phyloP scores from a whole-genome alignment of 2,797 vertebrate species.

The Huso huso region DNA sequence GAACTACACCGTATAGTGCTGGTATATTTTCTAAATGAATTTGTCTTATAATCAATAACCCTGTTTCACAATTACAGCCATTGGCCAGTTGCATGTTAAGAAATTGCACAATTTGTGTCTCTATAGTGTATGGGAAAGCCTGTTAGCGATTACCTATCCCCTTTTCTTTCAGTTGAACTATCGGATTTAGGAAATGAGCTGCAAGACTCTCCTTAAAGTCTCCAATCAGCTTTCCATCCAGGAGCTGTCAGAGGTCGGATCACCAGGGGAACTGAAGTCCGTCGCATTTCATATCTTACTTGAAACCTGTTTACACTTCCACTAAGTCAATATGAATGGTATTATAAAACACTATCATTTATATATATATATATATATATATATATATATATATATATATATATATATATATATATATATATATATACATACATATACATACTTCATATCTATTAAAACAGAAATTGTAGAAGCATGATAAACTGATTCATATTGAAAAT shows the following conservation, averaged over 20 bases:
- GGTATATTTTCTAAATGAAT: too few relatives aligned
- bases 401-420: neutral
- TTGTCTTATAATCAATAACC: too few relatives aligned
- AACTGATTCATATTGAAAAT: neutral
- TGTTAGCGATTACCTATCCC: too few relatives aligned
- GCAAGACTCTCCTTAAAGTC: slow-evolving; percentile 18
- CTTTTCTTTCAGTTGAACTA: slow-evolving; percentile 17
- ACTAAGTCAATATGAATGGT: slow-evolving; percentile 4
- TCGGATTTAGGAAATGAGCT: slow-evolving; percentile 3
- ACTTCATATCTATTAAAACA: neutral
- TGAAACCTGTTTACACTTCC: slow-evolving; percentile 25
- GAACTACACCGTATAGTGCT: too few relatives aligned
- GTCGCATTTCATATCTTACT: slow-evolving; percentile 28
- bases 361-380: neutral
- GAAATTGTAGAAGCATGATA: neutral
- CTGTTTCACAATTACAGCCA: too few relatives aligned
- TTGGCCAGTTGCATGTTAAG: too few relatives aligned
- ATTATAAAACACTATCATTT: neutral
- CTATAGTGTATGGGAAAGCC: too few relatives aligned
- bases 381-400: too few relatives aligned
- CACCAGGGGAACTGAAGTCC: slow-evolving; percentile 22
- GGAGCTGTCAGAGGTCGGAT: slow-evolving; percentile 6
- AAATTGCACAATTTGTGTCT: slow-evolving; percentile 7
- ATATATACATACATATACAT: neutral
- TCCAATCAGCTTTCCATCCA: slow-evolving; percentile 23